Conservation (phyloP, 2,113 vertebrate genomes). For the Phyllostomus hastatus region DNA sequence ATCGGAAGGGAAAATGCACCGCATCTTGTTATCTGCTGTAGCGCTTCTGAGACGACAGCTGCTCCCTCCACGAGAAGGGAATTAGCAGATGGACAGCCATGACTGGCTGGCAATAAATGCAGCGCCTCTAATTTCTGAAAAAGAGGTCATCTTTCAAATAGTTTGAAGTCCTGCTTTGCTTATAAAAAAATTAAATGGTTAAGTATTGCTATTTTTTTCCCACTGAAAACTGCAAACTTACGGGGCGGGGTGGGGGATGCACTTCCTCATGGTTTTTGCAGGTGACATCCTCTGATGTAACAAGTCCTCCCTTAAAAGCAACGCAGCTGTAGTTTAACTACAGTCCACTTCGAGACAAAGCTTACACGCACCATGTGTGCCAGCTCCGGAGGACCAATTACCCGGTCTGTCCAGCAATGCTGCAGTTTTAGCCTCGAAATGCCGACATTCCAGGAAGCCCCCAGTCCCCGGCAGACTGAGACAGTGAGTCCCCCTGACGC, state of each 20-base stretch:
- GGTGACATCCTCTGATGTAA: not conserved
- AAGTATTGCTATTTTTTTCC: not conserved
- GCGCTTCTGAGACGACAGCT: slow-evolving; percentile 53
- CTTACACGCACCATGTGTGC: not conserved
- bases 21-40: slow-evolving; percentile 49
- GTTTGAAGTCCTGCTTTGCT: slow-evolving; percentile 19
- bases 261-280: not conserved
- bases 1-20: slow-evolving; percentile 46
- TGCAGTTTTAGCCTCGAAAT: not conserved
- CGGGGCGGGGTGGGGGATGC: not conserved
- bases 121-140: slow-evolving; percentile 49
- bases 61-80: slow-evolving; percentile 31
- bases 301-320: not conserved
- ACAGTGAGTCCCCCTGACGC: too few relatives aligned
- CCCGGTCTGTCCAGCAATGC: not conserved
- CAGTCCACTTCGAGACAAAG: not conserved
- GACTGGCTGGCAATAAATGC: slow-evolving; percentile 47
- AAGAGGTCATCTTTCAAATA: slow-evolving; percentile 44
- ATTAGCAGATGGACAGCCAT: slow-evolving; percentile 63
- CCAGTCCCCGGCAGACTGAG: not conserved
- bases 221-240: slow-evolving; percentile 5
- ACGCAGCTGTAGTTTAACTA: not conserved
- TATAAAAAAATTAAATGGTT: not conserved
- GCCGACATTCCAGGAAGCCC: not conserved
- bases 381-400: not conserved